Evolutionary conservation across 2,797 vertebrate genomes (phyloP), one percentile per base, ranked within the genome.

Genomic region (Catamblyrhynchus diadema): DNA sequence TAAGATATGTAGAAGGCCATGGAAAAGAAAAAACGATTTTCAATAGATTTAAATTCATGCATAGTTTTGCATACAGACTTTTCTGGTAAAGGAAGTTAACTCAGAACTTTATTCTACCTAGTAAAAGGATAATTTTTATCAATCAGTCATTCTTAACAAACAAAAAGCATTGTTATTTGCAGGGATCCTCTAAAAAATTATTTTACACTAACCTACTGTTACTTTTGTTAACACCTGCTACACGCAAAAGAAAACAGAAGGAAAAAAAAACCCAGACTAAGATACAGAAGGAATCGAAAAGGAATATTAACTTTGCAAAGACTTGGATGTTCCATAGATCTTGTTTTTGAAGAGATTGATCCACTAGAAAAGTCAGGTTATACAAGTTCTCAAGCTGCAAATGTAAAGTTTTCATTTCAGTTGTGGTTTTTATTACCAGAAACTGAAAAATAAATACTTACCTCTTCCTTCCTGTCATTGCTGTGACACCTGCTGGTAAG

Each of bases 401-500:
- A 75, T 65, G 39, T 41, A 47, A 32, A 53, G 9, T 37, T 32
- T 59, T 22, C 13, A 2, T 73, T 72, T 81, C 16, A 9, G 33
- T 82, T 9, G 24, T 8, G 7, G 9, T n/a, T 30, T 25, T 60
- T 62, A 33, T 59, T 74, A 32, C 25, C 48, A 25, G 27, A 56
- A 67, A 80, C 25, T 32, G 8, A 9, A 42, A 67, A 59, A 79
- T 2, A 24, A 45, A 8, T 3, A 24, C 10, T 24, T 45, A 0
- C 3, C 23, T 59, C 7, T 82, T 73, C 47, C 80, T 81, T 33
- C 10, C 47, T 90, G 86, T 78, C 77, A 17, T 27, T 47, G 39
- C 33, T 91, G 57, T 86, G 91, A 88, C 93, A 94, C 61, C 88
- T 95, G 88, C 91, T 92, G 95, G 88, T 51, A 86, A 67, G 32